A percentile compares a stretch with the other conserved stretches of the same genome.
Evolutionary conservation across 2,797 vertebrate species (phyloP).

Genomic region (Pampus argenteus): DNA sequence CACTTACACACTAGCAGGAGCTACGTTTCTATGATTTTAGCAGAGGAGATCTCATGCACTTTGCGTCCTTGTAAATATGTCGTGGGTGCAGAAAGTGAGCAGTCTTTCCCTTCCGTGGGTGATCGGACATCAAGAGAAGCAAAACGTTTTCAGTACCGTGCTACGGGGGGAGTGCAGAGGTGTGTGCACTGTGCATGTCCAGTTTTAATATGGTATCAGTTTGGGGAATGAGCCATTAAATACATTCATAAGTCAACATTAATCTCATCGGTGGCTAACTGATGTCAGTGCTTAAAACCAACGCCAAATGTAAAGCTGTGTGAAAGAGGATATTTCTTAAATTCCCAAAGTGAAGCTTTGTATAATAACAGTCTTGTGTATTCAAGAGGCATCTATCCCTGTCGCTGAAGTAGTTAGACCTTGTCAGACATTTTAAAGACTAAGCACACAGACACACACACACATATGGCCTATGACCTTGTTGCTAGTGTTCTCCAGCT

Average conservation of each 20-base stretch:
- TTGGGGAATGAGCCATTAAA: background rate
- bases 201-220: background rate
- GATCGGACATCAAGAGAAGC: background rate
- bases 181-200: background rate
- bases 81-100: background rate
- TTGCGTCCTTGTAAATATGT: background rate
- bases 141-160: background rate
- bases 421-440: slow-evolving; percentile 62
- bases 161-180: background rate
- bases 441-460: slow-evolving; percentile 49
- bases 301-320: slow-evolving; percentile 23
- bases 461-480: slow-evolving; percentile 50
- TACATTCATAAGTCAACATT: background rate
- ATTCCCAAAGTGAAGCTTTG: slow-evolving; percentile 25
- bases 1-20: background rate
- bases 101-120: background rate
- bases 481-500: slow-evolving; percentile 49
- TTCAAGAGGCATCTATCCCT: slow-evolving; percentile 39
- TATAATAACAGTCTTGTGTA: slow-evolving; percentile 52
- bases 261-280: background rate
- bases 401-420: slow-evolving; percentile 28
- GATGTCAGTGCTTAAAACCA: background rate
- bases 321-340: slow-evolving; percentile 20
- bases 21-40: background rate
- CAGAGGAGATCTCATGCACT: background rate